These are phyloP conservation scores for Pseudois nayaur DNA, from an alignment of 2,113 vertebrate genomes.

Conservation along the genomic window DNA sequence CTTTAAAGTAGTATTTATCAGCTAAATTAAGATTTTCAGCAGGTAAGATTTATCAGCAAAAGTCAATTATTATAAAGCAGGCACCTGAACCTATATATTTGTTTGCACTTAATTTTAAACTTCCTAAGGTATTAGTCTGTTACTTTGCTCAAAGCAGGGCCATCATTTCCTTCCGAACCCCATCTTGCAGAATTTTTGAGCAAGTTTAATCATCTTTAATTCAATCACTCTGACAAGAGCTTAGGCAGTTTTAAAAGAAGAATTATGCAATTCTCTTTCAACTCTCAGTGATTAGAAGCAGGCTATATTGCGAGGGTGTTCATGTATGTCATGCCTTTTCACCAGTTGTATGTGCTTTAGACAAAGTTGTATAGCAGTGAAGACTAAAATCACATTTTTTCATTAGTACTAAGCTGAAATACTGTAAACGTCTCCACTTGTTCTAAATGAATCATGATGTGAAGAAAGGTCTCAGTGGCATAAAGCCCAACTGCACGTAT, in stretches of 20 bases:
- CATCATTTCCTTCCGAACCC: constrained; percentile 4
- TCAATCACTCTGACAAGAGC: constrained; percentile 14
- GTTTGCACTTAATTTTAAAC: constrained; percentile 23
- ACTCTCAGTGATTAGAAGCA: constrained; percentile 17
- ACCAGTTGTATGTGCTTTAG: neutral
- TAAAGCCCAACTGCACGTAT: neutral
- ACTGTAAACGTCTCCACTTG: neutral
- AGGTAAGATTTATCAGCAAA: neutral
- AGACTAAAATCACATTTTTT: constrained; percentile 1
- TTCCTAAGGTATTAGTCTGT: neutral
- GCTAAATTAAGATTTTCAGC: neutral
- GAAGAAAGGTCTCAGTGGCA: constrained; percentile 1
- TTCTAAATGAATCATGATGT: neutral
- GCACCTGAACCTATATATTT: neutral
- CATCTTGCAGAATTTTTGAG: constrained; percentile 30
- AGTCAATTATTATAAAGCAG: neutral
- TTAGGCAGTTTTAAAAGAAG: constrained; percentile 11
- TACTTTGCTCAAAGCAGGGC: neutral
- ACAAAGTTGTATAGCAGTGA: constrained; percentile 20
- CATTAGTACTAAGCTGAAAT: neutral
- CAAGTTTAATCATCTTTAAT: constrained; percentile 47
- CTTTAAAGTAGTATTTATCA: neutral
- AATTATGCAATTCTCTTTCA: constrained; percentile 36
- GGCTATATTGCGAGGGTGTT: neutral
- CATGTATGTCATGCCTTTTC: neutral